A percentile compares a stretch with the other conserved stretches of the same genome.
phyloP scores from a whole-genome alignment of 2,797 vertebrate species.

The Eidolon dupreanum region DNA sequence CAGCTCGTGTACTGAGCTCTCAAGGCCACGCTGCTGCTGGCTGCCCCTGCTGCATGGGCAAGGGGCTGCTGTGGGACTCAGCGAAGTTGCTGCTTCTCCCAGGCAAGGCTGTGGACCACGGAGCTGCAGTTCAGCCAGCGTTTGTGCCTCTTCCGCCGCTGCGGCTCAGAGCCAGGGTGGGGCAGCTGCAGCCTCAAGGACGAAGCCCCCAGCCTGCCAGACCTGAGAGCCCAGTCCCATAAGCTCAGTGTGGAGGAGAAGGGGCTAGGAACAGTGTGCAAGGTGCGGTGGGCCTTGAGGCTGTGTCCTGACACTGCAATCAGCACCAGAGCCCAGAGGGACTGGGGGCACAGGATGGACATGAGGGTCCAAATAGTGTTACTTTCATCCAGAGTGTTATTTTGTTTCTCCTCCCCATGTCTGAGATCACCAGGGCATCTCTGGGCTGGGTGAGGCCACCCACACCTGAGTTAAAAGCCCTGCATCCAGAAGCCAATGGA shows the following conservation, averaged over 20 bases:
- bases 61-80: constrained; percentile 57
- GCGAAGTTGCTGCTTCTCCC: constrained; percentile 76
- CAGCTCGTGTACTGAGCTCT: constrained; percentile 94
- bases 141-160: constrained; percentile 59
- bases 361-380: constrained; percentile 73
- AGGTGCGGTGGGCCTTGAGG: neutral
- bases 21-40: constrained; percentile 72
- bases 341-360: constrained; percentile 17
- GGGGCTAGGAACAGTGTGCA: neutral
- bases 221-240: constrained; percentile 37
- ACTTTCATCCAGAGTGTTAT: constrained; percentile 74
- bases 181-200: constrained; percentile 45
- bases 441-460: constrained; percentile 39
- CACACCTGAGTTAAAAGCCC: constrained; percentile 56
- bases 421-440: constrained; percentile 59
- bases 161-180: constrained; percentile 59
- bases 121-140: constrained; percentile 67
- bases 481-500: constrained; percentile 2
- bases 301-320: constrained; percentile 30
- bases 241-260: constrained; percentile 9
- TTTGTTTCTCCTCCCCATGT: constrained; percentile 55
- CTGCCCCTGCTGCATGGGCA: constrained; percentile 18
- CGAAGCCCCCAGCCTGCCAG: constrained; percentile 59
- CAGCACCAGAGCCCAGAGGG: neutral
- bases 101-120: constrained; percentile 70